Evolutionary conservation across 1,140 invertebrate species (phyloP).

Genomic region (Dermatophagoides farinae): DNA sequence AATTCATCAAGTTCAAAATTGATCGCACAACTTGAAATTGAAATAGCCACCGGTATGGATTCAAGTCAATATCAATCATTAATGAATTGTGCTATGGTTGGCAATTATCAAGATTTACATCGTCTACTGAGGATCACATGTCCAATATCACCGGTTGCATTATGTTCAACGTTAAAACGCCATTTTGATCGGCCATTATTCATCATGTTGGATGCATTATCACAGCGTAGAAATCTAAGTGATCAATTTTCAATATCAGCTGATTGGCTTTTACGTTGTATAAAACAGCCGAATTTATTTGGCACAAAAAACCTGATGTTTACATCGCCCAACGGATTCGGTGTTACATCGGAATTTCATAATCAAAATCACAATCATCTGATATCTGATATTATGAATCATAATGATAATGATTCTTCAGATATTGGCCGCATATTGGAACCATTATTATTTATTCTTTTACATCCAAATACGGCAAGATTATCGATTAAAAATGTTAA

Average conservation of each 20-base stretch:
- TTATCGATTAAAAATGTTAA: constrained; percentile 65
- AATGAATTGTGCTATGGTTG: background rate
- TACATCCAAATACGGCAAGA: constrained; percentile 58
- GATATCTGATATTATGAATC: background rate
- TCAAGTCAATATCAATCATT: background rate
- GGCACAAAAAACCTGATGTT: background rate
- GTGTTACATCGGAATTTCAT: background rate
- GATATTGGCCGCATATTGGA: constrained; percentile 51
- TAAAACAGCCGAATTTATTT: constrained; percentile 24
- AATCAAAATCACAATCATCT: background rate
- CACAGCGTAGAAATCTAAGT: constrained; percentile 36
- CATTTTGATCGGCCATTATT: constrained; percentile 40
- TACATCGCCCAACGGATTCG: background rate
- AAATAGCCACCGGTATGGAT: background rate
- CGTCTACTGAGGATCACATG: background rate
- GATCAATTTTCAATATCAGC: constrained; percentile 45
- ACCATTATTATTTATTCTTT: constrained; percentile 50
- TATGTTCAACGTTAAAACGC: constrained; percentile 2
- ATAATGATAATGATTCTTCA: constrained; percentile 23
- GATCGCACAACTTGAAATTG: background rate
- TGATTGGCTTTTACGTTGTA: constrained; percentile 46
- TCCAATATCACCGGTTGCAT: background rate
- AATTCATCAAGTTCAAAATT: background rate
- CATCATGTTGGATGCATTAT: constrained; percentile 53
- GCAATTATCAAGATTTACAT: background rate